Evolutionary conservation across 2,797 vertebrate species (phyloP).

Genomic region (Calcarius lapponicus): DNA sequence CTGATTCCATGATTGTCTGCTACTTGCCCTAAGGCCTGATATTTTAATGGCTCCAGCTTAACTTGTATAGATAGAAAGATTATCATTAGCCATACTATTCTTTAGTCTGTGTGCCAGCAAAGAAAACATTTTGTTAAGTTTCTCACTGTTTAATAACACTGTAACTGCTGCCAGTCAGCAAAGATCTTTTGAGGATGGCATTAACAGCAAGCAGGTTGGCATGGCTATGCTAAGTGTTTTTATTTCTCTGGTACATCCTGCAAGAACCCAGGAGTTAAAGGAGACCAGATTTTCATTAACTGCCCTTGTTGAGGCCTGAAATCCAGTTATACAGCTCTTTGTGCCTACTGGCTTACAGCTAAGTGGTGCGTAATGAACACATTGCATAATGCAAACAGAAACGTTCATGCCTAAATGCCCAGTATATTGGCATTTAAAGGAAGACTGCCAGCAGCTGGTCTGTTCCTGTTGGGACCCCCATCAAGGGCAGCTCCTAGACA

Average conservation of each 20-base stretch:
- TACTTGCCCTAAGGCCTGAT: background rate
- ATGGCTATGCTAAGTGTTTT: background rate
- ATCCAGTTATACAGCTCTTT: slow-evolving; percentile 36
- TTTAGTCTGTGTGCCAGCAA: background rate
- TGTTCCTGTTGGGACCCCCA: background rate
- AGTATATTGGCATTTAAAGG: background rate
- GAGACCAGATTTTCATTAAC: slow-evolving; percentile 28
- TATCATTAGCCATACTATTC: background rate
- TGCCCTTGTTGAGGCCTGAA: slow-evolving; percentile 24
- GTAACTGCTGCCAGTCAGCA: background rate
- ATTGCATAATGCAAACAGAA: background rate
- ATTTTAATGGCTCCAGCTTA: background rate
- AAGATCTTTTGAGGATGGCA: background rate
- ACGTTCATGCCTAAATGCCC: slow-evolving; percentile 11
- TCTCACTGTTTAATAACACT: background rate
- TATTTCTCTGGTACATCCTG: background rate
- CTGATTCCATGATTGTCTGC: background rate
- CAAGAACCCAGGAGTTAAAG: background rate
- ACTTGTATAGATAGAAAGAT: background rate
- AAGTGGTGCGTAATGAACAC: background rate
- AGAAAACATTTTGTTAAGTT: background rate
- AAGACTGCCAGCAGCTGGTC: background rate
- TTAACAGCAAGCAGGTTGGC: background rate
- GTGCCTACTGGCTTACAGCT: slow-evolving; percentile 37
- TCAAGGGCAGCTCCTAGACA: background rate